These are phyloP conservation scores for Philypnodon macrostomus DNA, from an alignment of 2,797 vertebrate genomes.

Conservation along the genomic window DNA sequence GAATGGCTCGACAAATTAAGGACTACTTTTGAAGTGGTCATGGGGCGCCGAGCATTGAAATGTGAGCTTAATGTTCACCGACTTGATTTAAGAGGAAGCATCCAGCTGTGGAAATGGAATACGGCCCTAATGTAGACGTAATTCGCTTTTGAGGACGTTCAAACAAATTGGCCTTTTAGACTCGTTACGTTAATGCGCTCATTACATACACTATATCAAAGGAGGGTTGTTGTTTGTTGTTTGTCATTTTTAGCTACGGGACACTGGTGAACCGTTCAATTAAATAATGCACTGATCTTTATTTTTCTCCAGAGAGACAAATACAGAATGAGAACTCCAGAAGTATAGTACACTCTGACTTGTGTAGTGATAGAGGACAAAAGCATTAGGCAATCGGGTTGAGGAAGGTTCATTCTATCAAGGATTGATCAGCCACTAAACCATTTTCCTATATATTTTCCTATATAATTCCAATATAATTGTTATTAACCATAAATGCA, in stretches of 20 bases:
- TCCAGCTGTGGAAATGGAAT: conserved; percentile 5
- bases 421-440: too few species aligned
- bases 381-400: too few species aligned
- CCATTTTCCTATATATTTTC: too few species aligned
- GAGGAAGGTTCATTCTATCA: too few species aligned
- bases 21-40: background rate
- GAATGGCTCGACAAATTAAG: conserved; percentile 2
- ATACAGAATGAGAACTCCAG: too few species aligned
- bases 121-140: background rate
- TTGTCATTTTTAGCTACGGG: background rate
- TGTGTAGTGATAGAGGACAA: too few species aligned
- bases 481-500: background rate
- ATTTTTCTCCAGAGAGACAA: too few species aligned
- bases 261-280: background rate
- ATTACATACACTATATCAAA: background rate
- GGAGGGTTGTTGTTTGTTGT: background rate
- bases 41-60: background rate
- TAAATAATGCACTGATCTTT: too few species aligned
- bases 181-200: too few species aligned
- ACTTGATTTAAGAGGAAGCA: conserved; percentile 8
- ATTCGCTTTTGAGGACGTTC: conserved; percentile 2
- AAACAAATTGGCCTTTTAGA: background rate
- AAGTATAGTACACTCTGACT: too few species aligned
- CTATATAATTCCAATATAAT: too few species aligned
- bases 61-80: background rate